Evolutionary conservation across 2,113 vertebrate genomes (phyloP), one percentile per base, ranked within the genome.

Genomic region (Salminus brasiliensis): DNA sequence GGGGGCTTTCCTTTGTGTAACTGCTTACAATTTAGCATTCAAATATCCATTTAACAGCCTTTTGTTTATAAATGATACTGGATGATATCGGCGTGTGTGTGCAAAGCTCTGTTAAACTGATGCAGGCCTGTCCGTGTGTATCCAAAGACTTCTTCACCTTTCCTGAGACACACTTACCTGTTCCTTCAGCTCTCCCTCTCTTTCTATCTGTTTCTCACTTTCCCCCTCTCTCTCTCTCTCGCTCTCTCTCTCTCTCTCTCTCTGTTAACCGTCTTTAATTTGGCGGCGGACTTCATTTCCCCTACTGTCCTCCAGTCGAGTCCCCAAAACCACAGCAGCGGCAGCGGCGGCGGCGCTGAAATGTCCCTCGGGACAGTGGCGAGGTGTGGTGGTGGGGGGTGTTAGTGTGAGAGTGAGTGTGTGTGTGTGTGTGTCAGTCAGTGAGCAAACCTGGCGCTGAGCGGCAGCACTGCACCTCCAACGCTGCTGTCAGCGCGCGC

Each of bases 401-500:
- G 82, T 70, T 45, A 74, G 41, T 66, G 76, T 21, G 47, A 79
- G 77, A 77, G 55, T 76, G 92, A 92, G 86, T 39, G 36, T 39
- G 36, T 39, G 36, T 39, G 47, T 21, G 47, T 81, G 94, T 89
- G 93, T 93, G 93, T 95, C 94, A 96, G 93, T 96, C 94, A 92
- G 93, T 93, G 94, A 94, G 93, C 93, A 91, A 92, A 92, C 91
- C 92, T 90, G 88, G 94, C 94, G 92, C 92, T 92, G 94, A 93
- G 95, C 93, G 93, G 93, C 94, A 94, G 94, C 92, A 93, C 94
- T 91, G 93, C 92, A 92, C 94, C 92, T 94, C 92, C 89, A 88
- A 87, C 80, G 81, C 82, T 73, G 80, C 53, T 74, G 47, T 49
- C 47, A 49, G 47, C 47, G 47, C 59, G 65, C 68, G 62, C 70